Conservation (phyloP, 2,797 vertebrate species). For the Sciaenops ocellatus region DNA sequence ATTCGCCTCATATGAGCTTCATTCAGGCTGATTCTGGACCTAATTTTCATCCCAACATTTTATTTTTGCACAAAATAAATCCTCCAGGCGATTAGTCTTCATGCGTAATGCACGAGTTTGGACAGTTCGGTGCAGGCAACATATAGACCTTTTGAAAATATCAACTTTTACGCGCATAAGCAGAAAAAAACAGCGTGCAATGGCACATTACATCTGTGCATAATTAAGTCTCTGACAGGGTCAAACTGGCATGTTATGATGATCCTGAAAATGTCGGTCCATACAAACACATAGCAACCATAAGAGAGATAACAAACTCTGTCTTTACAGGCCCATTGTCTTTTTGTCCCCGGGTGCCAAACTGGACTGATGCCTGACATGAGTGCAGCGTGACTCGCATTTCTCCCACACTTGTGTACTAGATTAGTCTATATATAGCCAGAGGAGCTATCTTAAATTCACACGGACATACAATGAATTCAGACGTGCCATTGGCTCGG, state of each 20-base stretch:
- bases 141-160: background rate
- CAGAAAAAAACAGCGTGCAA: background rate
- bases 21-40: background rate
- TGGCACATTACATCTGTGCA: background rate
- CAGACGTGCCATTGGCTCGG: background rate
- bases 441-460: slow-evolving; percentile 26
- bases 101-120: background rate
- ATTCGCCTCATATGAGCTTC: slow-evolving; percentile 16
- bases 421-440: slow-evolving; percentile 58
- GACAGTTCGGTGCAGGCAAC: background rate
- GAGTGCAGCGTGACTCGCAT: slow-evolving; percentile 50
- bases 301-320: slow-evolving; percentile 73
- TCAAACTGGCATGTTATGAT: slow-evolving; percentile 34
- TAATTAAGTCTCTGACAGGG: background rate
- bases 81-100: background rate
- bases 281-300: slow-evolving; percentile 87
- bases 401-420: slow-evolving; percentile 36
- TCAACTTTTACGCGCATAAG: slow-evolving; percentile 4
- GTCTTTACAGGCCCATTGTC: slow-evolving; percentile 53
- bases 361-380: slow-evolving; percentile 50
- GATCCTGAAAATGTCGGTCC: slow-evolving; percentile 76
- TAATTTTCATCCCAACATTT: background rate
- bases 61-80: background rate
- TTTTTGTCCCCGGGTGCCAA: slow-evolving; percentile 44
- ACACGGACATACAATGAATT: background rate